Evolutionary conservation across 2,888 invertebrate genomes (phyloP).

Genomic region (Stictocephala bisonia): DNA sequence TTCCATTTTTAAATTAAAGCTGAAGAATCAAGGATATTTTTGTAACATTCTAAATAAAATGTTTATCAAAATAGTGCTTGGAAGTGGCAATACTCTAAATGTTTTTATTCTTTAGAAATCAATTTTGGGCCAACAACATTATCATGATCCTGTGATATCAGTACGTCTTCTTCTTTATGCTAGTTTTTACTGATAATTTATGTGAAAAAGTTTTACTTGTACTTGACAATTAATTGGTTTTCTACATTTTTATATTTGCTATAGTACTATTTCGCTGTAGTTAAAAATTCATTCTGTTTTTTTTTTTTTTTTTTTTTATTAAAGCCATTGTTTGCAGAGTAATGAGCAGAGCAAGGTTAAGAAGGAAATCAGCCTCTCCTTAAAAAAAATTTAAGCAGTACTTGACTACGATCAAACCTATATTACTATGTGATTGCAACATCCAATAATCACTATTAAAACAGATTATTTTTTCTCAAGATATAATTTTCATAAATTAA

Average conservation of each 20-base stretch:
- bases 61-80: not conserved
- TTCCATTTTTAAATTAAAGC: constrained; percentile 47
- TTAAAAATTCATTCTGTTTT: not conserved
- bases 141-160: not conserved
- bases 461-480: no score
- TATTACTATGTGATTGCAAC: no score
- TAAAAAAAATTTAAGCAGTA: no score
- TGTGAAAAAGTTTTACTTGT: not conserved
- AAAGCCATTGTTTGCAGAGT: no score
- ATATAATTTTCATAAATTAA: no score
- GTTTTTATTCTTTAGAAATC: not conserved
- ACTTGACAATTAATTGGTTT: not conserved
- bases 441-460: no score
- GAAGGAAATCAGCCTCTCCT: no score
- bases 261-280: not conserved
- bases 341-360: no score
- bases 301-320: not conserved
- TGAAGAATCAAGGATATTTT: constrained; percentile 47
- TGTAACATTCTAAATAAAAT: constrained; percentile 46
- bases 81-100: constrained; percentile 29
- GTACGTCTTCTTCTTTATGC: not conserved
- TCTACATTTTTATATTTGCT: no score
- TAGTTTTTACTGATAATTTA: not conserved
- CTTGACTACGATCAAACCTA: no score
- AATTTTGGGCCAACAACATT: not conserved